phyloP scores from a whole-genome alignment of 1,140 invertebrate genomes.

The Drosophila leontia region DNA sequence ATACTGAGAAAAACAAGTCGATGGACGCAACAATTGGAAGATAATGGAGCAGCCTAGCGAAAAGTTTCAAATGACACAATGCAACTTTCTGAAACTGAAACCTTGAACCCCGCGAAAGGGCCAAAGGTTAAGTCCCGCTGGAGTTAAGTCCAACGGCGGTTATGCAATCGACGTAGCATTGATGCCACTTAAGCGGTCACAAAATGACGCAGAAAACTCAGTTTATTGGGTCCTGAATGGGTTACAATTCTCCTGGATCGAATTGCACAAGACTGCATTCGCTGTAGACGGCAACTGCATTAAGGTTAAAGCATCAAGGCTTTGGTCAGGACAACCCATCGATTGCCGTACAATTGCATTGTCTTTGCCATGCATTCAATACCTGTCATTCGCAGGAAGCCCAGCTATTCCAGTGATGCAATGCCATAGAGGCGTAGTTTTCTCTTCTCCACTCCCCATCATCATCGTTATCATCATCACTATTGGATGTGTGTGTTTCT shows the following conservation, averaged over 20 bases:
- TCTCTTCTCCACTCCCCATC: neutral
- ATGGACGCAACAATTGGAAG: conserved; percentile 30
- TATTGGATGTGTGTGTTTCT: conserved; percentile 2
- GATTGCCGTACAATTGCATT: conserved; percentile 52
- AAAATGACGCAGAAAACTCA: conserved; percentile 26
- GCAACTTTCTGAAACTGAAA: conserved; percentile 46
- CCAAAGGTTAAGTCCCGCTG: conserved; percentile 44
- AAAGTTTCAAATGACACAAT: conserved; percentile 60
- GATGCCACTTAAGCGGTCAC: conserved; percentile 23
- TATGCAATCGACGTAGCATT: conserved; percentile 46
- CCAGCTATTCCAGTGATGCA: conserved; percentile 42
- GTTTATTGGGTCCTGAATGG: neutral
- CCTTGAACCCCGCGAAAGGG: conserved; percentile 37
- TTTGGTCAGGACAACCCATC: conserved; percentile 40
- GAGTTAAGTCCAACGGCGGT: conserved; percentile 13
- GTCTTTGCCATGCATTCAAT: conserved; percentile 27
- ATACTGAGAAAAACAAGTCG: neutral
- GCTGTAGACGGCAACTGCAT: conserved; percentile 11
- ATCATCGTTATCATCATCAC: neutral
- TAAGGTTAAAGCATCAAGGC: conserved; percentile 51
- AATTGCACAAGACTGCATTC: conserved; percentile 29
- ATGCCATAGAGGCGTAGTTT: conserved; percentile 45
- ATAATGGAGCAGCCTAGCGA: conserved; percentile 32
- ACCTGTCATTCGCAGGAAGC: conserved; percentile 55
- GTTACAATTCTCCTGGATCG: neutral